phyloP scores from a whole-genome alignment of 2,888 invertebrate genomes.

The Malthinus flaveolus region DNA sequence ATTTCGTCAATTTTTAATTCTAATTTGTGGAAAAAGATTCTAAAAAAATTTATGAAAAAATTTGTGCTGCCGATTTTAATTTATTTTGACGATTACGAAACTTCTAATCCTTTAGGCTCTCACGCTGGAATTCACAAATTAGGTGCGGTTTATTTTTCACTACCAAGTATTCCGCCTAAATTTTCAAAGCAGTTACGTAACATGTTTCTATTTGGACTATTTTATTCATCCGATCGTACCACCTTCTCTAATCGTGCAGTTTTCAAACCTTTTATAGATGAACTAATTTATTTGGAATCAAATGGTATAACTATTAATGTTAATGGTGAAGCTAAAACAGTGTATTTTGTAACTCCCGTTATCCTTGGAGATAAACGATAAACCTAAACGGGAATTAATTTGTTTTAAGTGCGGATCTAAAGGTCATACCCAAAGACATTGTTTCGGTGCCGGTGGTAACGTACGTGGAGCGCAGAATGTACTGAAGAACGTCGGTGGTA shows the following conservation, averaged over 20 bases:
- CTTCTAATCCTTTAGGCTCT: conserved; percentile 8
- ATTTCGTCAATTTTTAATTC: background rate
- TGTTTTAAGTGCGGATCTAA: too few relatives aligned
- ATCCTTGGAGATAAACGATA: conserved; percentile 13
- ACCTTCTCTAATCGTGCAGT: background rate
- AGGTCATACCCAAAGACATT: too few relatives aligned
- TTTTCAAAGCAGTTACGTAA: conserved; percentile 4
- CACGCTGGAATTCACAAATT: conserved; percentile 12
- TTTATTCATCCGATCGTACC: background rate
- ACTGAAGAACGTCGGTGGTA: too few relatives aligned
- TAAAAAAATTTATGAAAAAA: background rate
- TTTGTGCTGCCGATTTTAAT: background rate
- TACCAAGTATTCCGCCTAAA: conserved; percentile 1
- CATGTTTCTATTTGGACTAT: conserved; percentile 1
- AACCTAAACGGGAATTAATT: too few relatives aligned
- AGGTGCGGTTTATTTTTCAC: conserved; percentile 4
- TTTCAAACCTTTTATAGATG: background rate
- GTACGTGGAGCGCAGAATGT: too few relatives aligned
- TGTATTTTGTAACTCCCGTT: background rate
- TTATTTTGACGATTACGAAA: conserved; percentile 12
- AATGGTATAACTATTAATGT: background rate
- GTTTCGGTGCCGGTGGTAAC: too few relatives aligned
- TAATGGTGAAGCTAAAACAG: background rate
- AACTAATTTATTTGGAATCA: conserved; percentile 3
- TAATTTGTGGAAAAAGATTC: background rate